Evolutionary conservation across 2,797 vertebrate genomes (phyloP).

Genomic region (Bradypodion pumilum): DNA sequence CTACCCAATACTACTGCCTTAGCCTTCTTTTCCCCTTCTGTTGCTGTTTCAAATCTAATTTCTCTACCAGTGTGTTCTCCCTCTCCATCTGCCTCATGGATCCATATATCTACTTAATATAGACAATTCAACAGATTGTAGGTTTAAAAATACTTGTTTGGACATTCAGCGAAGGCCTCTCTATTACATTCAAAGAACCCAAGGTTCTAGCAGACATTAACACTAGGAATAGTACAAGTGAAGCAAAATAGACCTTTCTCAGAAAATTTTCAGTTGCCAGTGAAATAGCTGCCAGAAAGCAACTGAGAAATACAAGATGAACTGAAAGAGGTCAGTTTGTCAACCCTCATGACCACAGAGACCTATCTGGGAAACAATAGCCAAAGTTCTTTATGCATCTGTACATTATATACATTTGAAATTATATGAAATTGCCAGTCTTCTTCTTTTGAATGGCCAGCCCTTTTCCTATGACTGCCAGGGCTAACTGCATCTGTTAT

Average conservation of each 20-base stretch:
- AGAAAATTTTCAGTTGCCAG: neutral
- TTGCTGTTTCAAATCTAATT: neutral
- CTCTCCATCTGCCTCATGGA: neutral
- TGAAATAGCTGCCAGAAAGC: neutral
- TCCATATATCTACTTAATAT: slow-evolving; percentile 4
- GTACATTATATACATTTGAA: neutral
- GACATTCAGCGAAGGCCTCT: neutral
- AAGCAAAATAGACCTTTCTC: neutral
- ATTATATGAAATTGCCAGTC: neutral
- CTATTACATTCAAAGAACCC: neutral
- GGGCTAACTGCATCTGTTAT: neutral
- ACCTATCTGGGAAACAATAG: neutral
- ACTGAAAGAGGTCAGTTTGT: neutral
- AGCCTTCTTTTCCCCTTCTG: neutral
- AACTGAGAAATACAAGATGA: neutral
- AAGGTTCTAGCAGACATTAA: neutral
- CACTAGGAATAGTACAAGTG: neutral
- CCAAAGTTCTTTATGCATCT: neutral
- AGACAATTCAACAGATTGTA: slow-evolving; percentile 8
- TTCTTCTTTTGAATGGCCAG: neutral
- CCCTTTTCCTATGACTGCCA: neutral
- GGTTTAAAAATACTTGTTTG: neutral
- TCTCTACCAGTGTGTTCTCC: neutral
- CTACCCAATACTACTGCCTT: neutral
- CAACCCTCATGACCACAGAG: neutral